Evolutionary conservation across 2,113 vertebrate species (phyloP), one percentile per base, ranked within the genome.

Genomic region (Solea senegalensis): DNA sequence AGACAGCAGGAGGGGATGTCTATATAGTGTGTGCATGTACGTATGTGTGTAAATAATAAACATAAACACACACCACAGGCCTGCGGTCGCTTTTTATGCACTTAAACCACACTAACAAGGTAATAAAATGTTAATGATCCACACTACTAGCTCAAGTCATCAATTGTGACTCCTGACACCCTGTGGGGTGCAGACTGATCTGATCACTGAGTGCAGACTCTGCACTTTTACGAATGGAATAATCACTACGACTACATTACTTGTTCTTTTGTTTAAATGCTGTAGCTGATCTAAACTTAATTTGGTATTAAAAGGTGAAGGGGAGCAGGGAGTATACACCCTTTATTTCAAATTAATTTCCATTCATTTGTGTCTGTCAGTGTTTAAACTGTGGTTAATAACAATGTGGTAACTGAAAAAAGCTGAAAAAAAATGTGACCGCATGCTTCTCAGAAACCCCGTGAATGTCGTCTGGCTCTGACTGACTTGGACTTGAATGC

Each of bases 41-140:
- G 8, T 70, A 43, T 51, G 41, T 28, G 49, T 41, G 0, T 44
- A 46, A 66, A n/a, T 48, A 78, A 72, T 46, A 67, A 11, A 69
- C 41, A 34, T 46, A 70, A 65, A 79, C 59, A 39, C 50, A 71
- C n/a, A 69, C 45, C 68, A 53, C 43, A 9, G 40, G 60, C 8
- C 39, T 65, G 55, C 68, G 61, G 59, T 21, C 52, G 60, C 63
- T n/a, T 57, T 41, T 39, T 50, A 40, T 54, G 57, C 12, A 61
- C 26, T 45, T 27, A 65, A 76, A 58, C 51, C 49, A 46, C 57
- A 43, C 48, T n/a, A 63, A 80, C 62, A 68, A 8, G 52, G 5
- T 28, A 16, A 26, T 76, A 58, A 74, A 70, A 48, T 13, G 45
- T 65, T 57, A 55, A 39, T 43, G 46, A 53, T 26, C 49, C 15